These are phyloP conservation scores for Oryctolagus cuniculus DNA, from an alignment of 2,113 vertebrate genomes.

Conservation along the genomic window mOryCun1.1 NC_091445.1:57948001-57948500, in stretches of 20 bases:
- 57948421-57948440: not conserved
- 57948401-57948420: not conserved
- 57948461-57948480: not conserved
- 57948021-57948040: not conserved
- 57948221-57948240: constrained; percentile 9
- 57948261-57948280: not conserved
- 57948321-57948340: not conserved
- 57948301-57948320: not conserved
- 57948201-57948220: constrained; percentile 28
- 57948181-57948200: not conserved
- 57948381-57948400: not conserved
- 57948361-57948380: not conserved
- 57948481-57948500: accelerated
- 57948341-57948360: not conserved
- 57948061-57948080: not conserved
- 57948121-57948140: not conserved
- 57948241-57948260: not conserved
- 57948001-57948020: not conserved
- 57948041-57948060: not conserved
- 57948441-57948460: not conserved
- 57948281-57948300: not conserved
- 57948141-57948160: not conserved
- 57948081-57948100: not conserved
- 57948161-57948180: not conserved
- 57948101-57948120: not conserved